A percentile compares a stretch with the other conserved stretches of the same genome.
phyloP scores from a whole-genome alignment of 35 echinoderm and acorn worm species.

The Apostichopus parvimensis region DNA sequence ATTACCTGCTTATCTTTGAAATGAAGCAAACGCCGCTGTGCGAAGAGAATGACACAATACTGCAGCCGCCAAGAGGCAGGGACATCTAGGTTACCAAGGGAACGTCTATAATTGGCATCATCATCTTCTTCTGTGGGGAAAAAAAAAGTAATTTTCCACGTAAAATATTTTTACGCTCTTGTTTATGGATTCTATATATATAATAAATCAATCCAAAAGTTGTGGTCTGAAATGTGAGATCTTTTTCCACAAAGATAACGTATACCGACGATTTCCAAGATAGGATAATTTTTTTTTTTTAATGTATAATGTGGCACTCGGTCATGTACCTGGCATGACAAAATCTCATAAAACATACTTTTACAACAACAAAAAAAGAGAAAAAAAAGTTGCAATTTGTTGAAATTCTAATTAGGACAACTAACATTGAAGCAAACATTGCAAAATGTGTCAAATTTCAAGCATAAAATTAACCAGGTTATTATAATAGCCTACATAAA shows the following conservation, averaged over 20 bases:
- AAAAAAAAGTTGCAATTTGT: too few relatives aligned
- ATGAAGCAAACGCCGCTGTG: slow-evolving; percentile 7
- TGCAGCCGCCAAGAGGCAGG: slow-evolving; percentile 35
- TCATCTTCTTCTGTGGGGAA: slow-evolving; percentile 44
- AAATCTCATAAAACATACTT: background rate
- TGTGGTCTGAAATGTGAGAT: too few relatives aligned
- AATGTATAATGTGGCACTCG: background rate
- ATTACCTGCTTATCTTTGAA: slow-evolving; percentile 53
- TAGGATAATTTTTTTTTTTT: background rate
- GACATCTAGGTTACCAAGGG: slow-evolving; percentile 45
- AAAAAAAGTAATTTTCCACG: background rate
- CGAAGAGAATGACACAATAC: slow-evolving; percentile 39
- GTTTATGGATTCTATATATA: too few relatives aligned
- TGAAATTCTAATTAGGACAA: too few relatives aligned
- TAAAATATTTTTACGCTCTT: too few relatives aligned
- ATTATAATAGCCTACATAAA: too few relatives aligned
- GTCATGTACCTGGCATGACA: background rate
- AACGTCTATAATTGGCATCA: slow-evolving; percentile 23
- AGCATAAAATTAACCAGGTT: too few relatives aligned
- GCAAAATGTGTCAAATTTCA: too few relatives aligned
- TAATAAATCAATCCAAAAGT: too few relatives aligned
- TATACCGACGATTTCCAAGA: background rate
- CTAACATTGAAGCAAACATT: too few relatives aligned
- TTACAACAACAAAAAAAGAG: too few relatives aligned
- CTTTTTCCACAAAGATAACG: too few relatives aligned